These are phyloP conservation scores for Micromesistius poutassou DNA, from an alignment of 2,797 vertebrate genomes.

Conservation along the genomic window DNA sequence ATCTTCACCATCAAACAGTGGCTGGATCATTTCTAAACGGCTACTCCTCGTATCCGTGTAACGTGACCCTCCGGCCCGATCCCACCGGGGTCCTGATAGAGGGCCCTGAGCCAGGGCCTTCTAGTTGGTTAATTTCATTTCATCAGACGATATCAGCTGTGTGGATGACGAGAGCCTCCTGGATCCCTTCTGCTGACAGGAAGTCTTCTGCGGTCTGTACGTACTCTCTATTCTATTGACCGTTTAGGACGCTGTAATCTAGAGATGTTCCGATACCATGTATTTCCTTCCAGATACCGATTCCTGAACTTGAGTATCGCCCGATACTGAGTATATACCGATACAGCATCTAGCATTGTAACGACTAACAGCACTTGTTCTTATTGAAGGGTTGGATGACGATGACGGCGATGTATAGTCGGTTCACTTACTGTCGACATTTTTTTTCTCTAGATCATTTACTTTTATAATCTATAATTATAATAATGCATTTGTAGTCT, in stretches of 20 bases:
- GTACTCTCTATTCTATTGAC: background rate
- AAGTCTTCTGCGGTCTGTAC: background rate
- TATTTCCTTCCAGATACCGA: too few species aligned
- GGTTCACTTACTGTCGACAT: too few species aligned
- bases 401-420: too few species aligned
- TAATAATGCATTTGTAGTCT: too few species aligned
- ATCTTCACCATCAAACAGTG: background rate
- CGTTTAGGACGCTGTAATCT: background rate
- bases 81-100: background rate
- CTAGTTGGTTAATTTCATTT: background rate
- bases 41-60: background rate
- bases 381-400: too few species aligned
- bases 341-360: too few species aligned
- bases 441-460: too few species aligned
- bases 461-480: too few species aligned
- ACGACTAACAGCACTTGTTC: too few species aligned
- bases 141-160: background rate
- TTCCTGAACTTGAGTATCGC: too few species aligned
- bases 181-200: background rate
- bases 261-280: too few species aligned
- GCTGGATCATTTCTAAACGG: background rate
- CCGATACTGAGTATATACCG: too few species aligned
- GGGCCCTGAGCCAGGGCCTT: background rate
- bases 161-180: background rate
- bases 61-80: background rate